phyloP scores from a whole-genome alignment of 2,888 invertebrate genomes.

The Pristionchus exspectatus region DNA sequence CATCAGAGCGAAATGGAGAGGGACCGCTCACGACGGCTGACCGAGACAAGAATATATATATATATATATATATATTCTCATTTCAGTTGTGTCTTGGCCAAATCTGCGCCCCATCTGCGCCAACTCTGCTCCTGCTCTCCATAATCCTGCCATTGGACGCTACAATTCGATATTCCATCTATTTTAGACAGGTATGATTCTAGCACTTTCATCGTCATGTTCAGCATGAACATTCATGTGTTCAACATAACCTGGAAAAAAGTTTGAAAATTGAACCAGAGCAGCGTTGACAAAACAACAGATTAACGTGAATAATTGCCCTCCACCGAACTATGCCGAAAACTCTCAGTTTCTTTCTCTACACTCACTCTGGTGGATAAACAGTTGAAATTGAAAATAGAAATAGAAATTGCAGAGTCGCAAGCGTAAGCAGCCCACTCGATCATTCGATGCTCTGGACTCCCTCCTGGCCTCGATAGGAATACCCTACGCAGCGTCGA shows the following conservation, averaged over 20 bases:
- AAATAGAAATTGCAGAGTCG: constrained; percentile 29
- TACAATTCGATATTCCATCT: constrained; percentile 19
- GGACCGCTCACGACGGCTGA: too few species aligned
- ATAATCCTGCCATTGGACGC: constrained; percentile 46
- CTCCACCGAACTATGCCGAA: neutral
- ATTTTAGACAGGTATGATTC: constrained; percentile 46
- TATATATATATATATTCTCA: neutral
- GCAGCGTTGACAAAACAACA: too few species aligned
- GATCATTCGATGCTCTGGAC: constrained; percentile 33
- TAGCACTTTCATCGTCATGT: neutral
- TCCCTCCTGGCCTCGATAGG: constrained; percentile 27
- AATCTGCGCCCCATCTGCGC: neutral
- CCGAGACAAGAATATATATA: too few species aligned
- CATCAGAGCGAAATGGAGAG: too few species aligned
- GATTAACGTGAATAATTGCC: neutral
- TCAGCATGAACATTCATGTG: too few species aligned
- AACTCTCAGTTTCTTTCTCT: too few species aligned
- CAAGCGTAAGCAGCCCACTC: constrained; percentile 51
- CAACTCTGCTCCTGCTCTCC: constrained; percentile 6
- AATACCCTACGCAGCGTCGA: neutral
- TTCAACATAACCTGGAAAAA: too few species aligned
- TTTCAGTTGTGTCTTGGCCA: constrained; percentile 26
- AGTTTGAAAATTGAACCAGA: too few species aligned
- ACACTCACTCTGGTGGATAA: too few species aligned
- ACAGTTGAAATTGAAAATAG: neutral